A percentile compares a stretch with the other conserved stretches of the same genome.
Conservation (phyloP, 2,797 vertebrate genomes). For the Pipistrellus pygmaeus region DNA sequence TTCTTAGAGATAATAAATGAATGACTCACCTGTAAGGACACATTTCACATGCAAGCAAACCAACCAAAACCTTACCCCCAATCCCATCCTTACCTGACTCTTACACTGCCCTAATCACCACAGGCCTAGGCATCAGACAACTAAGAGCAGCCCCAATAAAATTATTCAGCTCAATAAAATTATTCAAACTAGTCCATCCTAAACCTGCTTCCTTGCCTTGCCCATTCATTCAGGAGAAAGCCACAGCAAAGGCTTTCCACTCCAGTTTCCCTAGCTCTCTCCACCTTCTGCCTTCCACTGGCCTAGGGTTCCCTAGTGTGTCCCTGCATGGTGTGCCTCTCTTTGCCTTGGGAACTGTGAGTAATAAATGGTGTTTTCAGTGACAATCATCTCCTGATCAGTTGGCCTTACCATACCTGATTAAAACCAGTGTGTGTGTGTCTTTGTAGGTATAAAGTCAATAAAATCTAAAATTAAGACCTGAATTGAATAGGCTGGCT, state of each 20-base stretch:
- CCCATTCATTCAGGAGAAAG: background rate
- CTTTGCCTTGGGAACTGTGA: background rate
- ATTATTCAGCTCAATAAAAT: background rate
- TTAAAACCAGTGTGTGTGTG: background rate
- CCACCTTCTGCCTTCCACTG: background rate
- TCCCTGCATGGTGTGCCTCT: background rate
- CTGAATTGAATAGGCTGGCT: background rate
- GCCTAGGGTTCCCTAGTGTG: background rate
- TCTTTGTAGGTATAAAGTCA: background rate
- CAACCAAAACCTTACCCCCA: background rate
- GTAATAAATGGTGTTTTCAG: background rate
- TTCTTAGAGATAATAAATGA: background rate
- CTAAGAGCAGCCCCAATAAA: background rate
- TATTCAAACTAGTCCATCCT: background rate
- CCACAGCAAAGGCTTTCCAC: background rate
- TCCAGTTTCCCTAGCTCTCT: background rate
- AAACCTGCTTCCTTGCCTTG: background rate
- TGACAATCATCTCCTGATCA: background rate
- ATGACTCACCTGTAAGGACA: background rate
- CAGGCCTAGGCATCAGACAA: background rate
- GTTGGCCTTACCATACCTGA: background rate
- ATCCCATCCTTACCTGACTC: background rate
- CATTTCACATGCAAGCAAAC: background rate
- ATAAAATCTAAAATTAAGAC: conserved; percentile 23
- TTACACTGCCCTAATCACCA: background rate